Conservation (phyloP, 2,113 vertebrate genomes). For the Hystrix brachyura region DNA sequence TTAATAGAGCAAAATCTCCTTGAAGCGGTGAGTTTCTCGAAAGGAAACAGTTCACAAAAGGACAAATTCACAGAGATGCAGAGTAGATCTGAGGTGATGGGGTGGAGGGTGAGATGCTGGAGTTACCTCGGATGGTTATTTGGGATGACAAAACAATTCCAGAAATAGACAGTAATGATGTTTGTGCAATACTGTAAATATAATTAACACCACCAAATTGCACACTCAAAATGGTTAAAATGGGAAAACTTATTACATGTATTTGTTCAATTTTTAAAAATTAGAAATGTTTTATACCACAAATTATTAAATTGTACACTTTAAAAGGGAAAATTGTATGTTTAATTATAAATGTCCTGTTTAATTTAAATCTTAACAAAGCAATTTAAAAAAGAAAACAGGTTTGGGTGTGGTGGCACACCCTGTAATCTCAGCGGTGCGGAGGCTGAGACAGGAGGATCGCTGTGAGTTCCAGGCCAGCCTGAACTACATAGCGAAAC, state of each 20-base stretch:
- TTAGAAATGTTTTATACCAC: not conserved
- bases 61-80: not conserved
- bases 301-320: not conserved
- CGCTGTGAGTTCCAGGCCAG: not conserved
- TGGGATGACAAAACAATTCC: not conserved
- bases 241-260: not conserved
- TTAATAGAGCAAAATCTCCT: not conserved
- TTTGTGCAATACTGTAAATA: not conserved
- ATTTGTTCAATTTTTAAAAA: not conserved
- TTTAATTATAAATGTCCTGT: not conserved
- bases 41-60: not conserved
- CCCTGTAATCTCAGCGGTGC: not conserved
- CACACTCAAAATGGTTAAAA: not conserved
- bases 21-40: not conserved
- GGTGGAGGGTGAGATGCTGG: not conserved
- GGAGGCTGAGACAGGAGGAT: too few species aligned
- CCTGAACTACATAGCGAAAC: not conserved
- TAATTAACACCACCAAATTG: not conserved
- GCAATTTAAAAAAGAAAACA: not conserved
- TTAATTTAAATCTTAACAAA: slow-evolving; percentile 35
- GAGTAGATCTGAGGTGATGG: not conserved
- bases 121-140: not conserved
- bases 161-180: not conserved
- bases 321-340: not conserved
- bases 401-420: not conserved